Evolutionary conservation across 2,888 invertebrate species (phyloP).

Genomic region (Zeuzera pyrina): DNA sequence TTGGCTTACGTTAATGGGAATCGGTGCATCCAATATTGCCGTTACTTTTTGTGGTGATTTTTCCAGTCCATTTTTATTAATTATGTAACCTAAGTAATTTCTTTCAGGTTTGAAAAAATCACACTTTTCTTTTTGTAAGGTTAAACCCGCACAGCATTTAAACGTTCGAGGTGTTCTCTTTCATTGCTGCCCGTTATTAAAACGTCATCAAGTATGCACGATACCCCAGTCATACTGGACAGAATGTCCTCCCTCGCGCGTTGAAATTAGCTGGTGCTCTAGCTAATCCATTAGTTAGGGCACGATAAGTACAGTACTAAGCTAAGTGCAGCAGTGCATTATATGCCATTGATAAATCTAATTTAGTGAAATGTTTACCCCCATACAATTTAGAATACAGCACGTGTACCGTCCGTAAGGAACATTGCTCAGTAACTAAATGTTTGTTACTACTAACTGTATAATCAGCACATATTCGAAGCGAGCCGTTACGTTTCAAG

Average conservation of each 20-base stretch:
- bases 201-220: background rate
- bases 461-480: constrained; percentile 16
- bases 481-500: too few species aligned
- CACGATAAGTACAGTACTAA: constrained; percentile 1
- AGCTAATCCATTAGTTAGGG: constrained; percentile 3
- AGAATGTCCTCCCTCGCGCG: constrained; percentile 1
- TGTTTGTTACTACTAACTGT: constrained; percentile 17
- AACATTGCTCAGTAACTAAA: constrained; percentile 16
- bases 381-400: constrained; percentile 16
- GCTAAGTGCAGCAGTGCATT: background rate
- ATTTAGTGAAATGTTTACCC: constrained; percentile 12
- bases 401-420: constrained; percentile 14
- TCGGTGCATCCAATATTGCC: constrained; percentile 10
- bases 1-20: constrained; percentile 12
- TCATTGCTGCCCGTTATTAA: background rate
- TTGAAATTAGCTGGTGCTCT: constrained; percentile 5
- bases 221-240: background rate
- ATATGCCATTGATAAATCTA: background rate
- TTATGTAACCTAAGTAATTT: constrained; percentile 13
- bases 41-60: constrained; percentile 14
- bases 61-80: constrained; percentile 12
- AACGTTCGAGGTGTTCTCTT: background rate
- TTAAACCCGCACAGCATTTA: constrained; percentile 16
- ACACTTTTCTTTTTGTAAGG: too few species aligned
- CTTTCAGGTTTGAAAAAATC: constrained; percentile 13